Percentiles rank a stretch among this genome's conserved stretches.
phyloP scores from a whole-genome alignment of 2,113 vertebrate genomes.

The Pelodiscus sinensis region DNA sequence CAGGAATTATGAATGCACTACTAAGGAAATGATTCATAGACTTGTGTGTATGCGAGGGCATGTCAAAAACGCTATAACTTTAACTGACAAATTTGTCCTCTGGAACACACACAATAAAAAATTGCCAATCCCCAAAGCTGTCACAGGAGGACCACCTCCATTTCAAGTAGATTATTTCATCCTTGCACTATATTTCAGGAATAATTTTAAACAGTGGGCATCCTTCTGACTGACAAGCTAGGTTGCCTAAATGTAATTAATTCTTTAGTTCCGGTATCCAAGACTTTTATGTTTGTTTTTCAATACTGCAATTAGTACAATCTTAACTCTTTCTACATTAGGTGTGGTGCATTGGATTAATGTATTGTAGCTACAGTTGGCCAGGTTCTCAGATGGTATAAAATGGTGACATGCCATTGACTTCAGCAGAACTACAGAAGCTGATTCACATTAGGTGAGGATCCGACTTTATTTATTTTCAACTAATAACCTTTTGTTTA shows the following conservation, averaged over 20 bases:
- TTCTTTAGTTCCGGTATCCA: not conserved
- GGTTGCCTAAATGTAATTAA: not conserved
- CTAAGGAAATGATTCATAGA: not conserved
- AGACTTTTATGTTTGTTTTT: not conserved
- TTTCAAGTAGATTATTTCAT: not conserved
- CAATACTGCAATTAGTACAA: not conserved
- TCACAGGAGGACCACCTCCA: not conserved
- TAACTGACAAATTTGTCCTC: not conserved
- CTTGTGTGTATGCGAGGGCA: not conserved
- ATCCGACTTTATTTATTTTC: not conserved
- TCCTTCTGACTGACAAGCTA: not conserved
- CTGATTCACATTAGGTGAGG: not conserved
- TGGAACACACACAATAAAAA: not conserved
- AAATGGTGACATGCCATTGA: not conserved
- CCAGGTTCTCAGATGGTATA: not conserved
- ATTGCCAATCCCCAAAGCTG: not conserved
- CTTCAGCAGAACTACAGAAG: constrained; percentile 1
- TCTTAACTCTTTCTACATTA: constrained; percentile 1
- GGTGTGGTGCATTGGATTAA: not conserved
- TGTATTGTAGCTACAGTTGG: not conserved
- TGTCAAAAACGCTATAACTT: not conserved
- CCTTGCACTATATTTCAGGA: not conserved
- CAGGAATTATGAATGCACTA: not conserved
- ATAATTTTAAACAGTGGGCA: not conserved
- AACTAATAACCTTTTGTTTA: not conserved